These are phyloP conservation scores for Pheosia tremula DNA, from an alignment of 2,888 invertebrate species.

Conservation along the genomic window DNA sequence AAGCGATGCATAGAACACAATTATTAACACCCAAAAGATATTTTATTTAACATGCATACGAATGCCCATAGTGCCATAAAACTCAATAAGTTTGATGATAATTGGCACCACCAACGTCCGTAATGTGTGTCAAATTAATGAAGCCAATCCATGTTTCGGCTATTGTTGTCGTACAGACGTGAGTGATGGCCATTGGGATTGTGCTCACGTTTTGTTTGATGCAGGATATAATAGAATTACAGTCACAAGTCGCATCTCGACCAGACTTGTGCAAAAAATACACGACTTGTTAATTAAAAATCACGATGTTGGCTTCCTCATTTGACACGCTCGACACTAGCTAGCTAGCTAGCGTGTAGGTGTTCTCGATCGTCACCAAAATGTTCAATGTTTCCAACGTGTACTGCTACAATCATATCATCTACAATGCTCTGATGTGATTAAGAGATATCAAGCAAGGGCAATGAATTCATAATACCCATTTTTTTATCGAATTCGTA, in stretches of 20 bases:
- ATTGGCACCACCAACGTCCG: slow-evolving; percentile 20
- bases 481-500: slow-evolving; percentile 63
- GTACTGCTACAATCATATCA: slow-evolving; percentile 16
- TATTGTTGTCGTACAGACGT: slow-evolving; percentile 12
- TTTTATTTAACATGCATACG: too few species aligned
- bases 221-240: background rate
- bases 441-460: slow-evolving; percentile 60
- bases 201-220: background rate
- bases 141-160: slow-evolving; percentile 21
- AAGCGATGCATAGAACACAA: too few species aligned
- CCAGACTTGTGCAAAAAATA: slow-evolving; percentile 6
- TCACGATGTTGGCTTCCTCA: slow-evolving; percentile 1
- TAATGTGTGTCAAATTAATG: slow-evolving; percentile 36
- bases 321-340: slow-evolving; percentile 1
- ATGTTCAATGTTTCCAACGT: slow-evolving; percentile 6
- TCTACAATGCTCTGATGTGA: slow-evolving; percentile 41
- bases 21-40: too few species aligned
- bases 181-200: slow-evolving; percentile 1
- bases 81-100: slow-evolving; percentile 6
- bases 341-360: background rate
- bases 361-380: background rate
- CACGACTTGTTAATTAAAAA: slow-evolving; percentile 1
- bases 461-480: slow-evolving; percentile 71
- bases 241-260: slow-evolving; percentile 1
- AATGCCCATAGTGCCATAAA: too few species aligned